These are phyloP conservation scores for Morbakka virulenta DNA, from an alignment of 30 jellyfish, hydroid and myxozoan species.

Conservation along the genomic window DNA sequence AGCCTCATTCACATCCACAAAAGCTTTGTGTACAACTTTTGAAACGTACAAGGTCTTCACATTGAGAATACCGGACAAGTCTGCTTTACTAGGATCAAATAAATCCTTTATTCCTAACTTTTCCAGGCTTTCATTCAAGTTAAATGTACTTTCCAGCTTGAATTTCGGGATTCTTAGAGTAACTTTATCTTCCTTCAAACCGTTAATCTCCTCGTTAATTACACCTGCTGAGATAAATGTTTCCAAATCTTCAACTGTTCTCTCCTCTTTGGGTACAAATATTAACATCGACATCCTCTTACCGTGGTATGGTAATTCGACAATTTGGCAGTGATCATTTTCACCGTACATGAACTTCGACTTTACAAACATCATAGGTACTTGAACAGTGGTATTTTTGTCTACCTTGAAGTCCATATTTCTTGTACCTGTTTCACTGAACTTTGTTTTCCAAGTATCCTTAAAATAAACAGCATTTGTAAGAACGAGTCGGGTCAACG, in stretches of 20 bases:
- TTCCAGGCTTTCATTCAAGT: conserved; percentile 23
- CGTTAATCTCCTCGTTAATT: conserved; percentile 16
- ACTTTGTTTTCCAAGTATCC: conserved; percentile 69
- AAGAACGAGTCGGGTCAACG: conserved; percentile 64
- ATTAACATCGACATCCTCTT: conserved; percentile 41
- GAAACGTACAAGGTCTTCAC: conserved; percentile 48
- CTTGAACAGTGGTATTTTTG: conserved; percentile 1
- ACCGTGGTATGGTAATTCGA: too few relatives aligned
- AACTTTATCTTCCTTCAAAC: conserved; percentile 24
- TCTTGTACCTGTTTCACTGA: conserved; percentile 16
- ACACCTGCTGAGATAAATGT: neutral
- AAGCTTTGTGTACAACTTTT: conserved; percentile 82
- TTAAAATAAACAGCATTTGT: conserved; percentile 85
- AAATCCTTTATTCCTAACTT: conserved; percentile 58
- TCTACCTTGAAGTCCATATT: conserved; percentile 1
- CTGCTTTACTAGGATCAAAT: conserved; percentile 61
- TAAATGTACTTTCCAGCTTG: conserved; percentile 32
- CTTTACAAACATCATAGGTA: conserved; percentile 50
- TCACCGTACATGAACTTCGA: conserved; percentile 25
- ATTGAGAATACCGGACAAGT: conserved; percentile 66
- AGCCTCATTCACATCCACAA: conserved; percentile 74
- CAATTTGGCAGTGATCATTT: conserved; percentile 48
- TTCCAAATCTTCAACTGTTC: conserved; percentile 8
- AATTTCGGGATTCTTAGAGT: conserved; percentile 60
- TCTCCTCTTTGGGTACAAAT: conserved; percentile 17